Conservation (phyloP, 1,140 invertebrate genomes). For the Drosophila ironensis region DNA sequence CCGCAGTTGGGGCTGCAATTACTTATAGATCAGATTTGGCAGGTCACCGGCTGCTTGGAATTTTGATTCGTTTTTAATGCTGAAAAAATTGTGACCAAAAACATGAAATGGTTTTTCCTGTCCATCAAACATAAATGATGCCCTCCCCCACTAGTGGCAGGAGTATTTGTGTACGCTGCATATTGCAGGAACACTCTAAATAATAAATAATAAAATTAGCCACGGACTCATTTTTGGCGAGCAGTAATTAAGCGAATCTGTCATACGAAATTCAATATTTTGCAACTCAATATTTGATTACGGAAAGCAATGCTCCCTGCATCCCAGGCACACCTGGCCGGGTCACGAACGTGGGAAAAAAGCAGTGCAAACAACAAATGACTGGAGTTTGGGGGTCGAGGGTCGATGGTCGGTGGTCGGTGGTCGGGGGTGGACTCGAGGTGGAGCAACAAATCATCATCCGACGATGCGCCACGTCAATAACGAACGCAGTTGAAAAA, state of each 20-base stretch:
- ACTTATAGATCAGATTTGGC: slow-evolving; percentile 14
- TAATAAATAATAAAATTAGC: slow-evolving; percentile 38
- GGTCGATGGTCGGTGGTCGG: background rate
- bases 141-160: no score
- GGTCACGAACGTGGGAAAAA: slow-evolving; percentile 37
- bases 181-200: slow-evolving; percentile 7
- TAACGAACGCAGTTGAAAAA: slow-evolving; percentile 81
- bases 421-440: background rate
- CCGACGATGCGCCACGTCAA: slow-evolving; percentile 79
- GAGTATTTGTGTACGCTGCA: background rate
- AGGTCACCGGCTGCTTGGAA: background rate
- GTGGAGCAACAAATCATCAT: slow-evolving; percentile 61
- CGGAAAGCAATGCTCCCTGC: slow-evolving; percentile 47
- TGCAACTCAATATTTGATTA: slow-evolving; percentile 71
- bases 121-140: background rate
- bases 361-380: slow-evolving; percentile 76
- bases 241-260: slow-evolving; percentile 48
- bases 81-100: background rate
- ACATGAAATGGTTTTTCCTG: background rate
- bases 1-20: background rate
- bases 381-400: slow-evolving; percentile 11
- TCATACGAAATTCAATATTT: slow-evolving; percentile 46
- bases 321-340: slow-evolving; percentile 11
- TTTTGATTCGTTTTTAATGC: slow-evolving; percentile 13
- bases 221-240: slow-evolving; percentile 29